Base-by-base conservation (phyloP, 2,888 invertebrate species). In the Bellardia bayeri region DNA sequence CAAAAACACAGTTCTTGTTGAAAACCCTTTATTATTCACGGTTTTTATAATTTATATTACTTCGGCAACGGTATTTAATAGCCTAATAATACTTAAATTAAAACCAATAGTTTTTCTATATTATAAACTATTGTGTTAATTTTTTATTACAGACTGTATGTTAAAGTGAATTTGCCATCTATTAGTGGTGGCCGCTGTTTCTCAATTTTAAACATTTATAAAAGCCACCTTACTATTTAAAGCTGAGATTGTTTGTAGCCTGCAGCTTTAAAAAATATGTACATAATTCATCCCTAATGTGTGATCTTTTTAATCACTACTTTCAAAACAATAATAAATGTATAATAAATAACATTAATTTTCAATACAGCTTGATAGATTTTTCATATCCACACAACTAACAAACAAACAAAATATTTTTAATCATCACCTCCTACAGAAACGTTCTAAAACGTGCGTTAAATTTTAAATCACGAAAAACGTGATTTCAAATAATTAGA, bases 401-500 rank as follows among this genome's bases (percentile, higher is more conserved):
- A 23, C 14, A 6, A 11, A 74, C 42, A 23, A 16, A 37, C 33
- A 45, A 45, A 42, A 61, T 42, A 54, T 54, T 54, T 63, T 63
- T 83, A 76, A 78, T 78, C 82, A 76, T 75, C 74, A 64, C 79
- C 86, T 69, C 86, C 86, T 51, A 83, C 86, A 71, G 56, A 63
- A 63, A 83, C 56, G 64, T 82, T 42, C 61, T 51, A 30, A 87
- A 84, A 82, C 87, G 84, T 87, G 87, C 87, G 84, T 87, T 87
- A 84, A 87, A 78, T 84, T 63, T 78, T 13, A 58, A 87, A 84
- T 87, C 87, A 84, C 87, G 87, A 82, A 78, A 87, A 84, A 84
- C 87, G 87, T 87, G 87, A 87, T 87, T 42, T 58, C 45, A 74
- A 87, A 87, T 78, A 84, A 84, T 84, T 87, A 84, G 84, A 87